Evolutionary conservation across 2,888 invertebrate genomes (phyloP).

Genomic region (Athalia circularis): DNA sequence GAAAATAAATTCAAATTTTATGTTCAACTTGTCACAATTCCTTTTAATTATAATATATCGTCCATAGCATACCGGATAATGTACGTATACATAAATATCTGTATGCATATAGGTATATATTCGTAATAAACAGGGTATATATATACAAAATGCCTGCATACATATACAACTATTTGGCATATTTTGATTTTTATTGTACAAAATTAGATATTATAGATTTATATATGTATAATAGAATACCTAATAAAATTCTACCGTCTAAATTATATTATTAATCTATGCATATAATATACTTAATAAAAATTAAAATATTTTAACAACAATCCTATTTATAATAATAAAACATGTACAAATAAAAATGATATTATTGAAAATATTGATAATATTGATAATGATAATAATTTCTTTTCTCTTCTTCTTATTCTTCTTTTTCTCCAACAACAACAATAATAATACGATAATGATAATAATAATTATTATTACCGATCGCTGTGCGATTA

Average conservation of each 20-base stretch:
- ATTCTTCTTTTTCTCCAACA: no score
- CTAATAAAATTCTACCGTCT: constrained; percentile 7
- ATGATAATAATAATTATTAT: no score
- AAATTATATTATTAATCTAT: constrained; percentile 16
- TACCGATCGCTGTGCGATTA: no score
- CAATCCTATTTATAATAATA: constrained; percentile 34
- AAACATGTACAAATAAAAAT: constrained; percentile 58
- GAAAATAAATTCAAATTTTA: constrained; percentile 29
- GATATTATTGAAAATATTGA: constrained; percentile 52
- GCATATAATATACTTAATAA: constrained; percentile 43
- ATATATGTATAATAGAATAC: constrained; percentile 19
- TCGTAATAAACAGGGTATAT: not conserved
- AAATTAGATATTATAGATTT: constrained; percentile 59
- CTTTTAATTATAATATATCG: constrained; percentile 1
- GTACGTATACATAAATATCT: not conserved
- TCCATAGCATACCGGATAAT: not conserved
- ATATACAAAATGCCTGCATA: constrained; percentile 18
- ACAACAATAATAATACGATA: no score
- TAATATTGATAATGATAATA: no score
- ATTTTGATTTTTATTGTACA: constrained; percentile 65
- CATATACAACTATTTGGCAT: constrained; percentile 61
- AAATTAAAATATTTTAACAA: constrained; percentile 48
- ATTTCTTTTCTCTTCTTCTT: no score
- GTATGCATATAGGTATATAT: not conserved
- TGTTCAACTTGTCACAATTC: constrained; percentile 8